Evolutionary conservation across 2,113 vertebrate genomes (phyloP).

Genomic region (Ailurus styani): DNA sequence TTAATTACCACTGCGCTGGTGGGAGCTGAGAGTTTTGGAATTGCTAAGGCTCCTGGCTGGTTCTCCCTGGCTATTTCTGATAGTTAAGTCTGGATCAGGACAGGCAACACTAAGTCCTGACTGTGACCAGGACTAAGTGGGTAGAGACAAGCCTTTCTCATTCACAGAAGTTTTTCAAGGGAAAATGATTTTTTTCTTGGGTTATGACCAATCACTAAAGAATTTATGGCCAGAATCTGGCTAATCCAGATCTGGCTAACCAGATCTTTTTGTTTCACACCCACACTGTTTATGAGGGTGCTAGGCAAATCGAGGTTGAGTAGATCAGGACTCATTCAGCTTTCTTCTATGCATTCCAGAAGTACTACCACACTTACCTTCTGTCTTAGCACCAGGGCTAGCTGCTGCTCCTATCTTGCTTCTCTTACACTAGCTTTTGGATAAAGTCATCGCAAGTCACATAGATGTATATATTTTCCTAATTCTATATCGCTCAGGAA

Average conservation of each 20-base stretch:
- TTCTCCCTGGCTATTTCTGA: neutral
- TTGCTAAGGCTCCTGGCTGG: neutral
- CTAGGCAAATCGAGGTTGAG: neutral
- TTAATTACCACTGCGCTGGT: neutral
- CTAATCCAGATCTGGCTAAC: too few relatives aligned
- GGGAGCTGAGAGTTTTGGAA: neutral
- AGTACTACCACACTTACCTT: neutral
- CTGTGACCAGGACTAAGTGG: neutral
- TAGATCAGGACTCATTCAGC: neutral
- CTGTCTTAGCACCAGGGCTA: neutral
- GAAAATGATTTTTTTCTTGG: neutral
- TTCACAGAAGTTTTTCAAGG: neutral
- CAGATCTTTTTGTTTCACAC: neutral
- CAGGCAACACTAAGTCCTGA: neutral
- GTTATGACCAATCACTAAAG: neutral
- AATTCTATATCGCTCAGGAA: neutral
- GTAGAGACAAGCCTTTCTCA: neutral
- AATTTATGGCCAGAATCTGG: neutral
- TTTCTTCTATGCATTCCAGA: neutral
- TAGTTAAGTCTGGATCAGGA: neutral
- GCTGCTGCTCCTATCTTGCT: neutral
- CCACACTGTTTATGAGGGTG: neutral
- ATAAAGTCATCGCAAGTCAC: neutral
- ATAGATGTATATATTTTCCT: neutral
- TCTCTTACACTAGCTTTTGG: neutral